These are phyloP conservation scores for Coptodon bakossiorum DNA, from an alignment of 2,113 vertebrate genomes.

Conservation along the genomic window DNA sequence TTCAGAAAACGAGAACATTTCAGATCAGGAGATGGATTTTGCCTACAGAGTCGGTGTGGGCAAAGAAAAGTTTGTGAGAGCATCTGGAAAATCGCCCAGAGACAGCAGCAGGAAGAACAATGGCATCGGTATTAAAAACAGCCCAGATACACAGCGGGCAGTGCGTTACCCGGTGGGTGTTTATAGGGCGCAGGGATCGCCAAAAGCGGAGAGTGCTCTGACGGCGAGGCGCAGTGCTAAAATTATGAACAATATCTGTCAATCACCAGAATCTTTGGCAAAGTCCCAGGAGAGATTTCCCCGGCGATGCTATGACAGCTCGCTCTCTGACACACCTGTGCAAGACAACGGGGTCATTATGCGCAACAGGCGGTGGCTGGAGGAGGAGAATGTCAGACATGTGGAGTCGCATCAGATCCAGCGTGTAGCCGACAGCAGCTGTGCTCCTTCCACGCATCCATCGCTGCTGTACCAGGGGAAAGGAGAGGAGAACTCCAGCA, in stretches of 20 bases:
- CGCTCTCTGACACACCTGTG: conserved; percentile 60
- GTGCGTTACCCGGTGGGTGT: conserved; percentile 55
- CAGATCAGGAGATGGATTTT: conserved; percentile 72
- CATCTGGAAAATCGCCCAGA: conserved; percentile 40
- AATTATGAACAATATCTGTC: conserved; percentile 61
- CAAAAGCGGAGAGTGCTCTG: conserved; percentile 53
- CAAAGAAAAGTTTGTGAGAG: conserved; percentile 58
- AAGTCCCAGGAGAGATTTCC: conserved; percentile 63
- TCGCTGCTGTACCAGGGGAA: conserved; percentile 34
- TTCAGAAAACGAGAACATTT: conserved; percentile 79
- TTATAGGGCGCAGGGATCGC: conserved; percentile 54
- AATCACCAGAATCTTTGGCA: conserved; percentile 43
- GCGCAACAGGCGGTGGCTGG: conserved; percentile 67
- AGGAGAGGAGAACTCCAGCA: conserved; percentile 17
- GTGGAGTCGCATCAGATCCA: conserved; percentile 52
- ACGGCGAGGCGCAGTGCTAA: conserved; percentile 47
- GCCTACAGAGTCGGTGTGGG: conserved; percentile 29
- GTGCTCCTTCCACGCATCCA: conserved; percentile 45
- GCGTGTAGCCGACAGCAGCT: conserved; percentile 53
- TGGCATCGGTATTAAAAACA: conserved; percentile 66
- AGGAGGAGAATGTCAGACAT: conserved; percentile 61
- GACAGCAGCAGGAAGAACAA: conserved; percentile 56
- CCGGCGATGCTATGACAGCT: conserved; percentile 46
- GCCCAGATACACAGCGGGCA: conserved; percentile 61
- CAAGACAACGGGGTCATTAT: conserved; percentile 70